Evolutionary conservation across 1,140 invertebrate species (phyloP), one percentile per base, ranked within the genome.

Genomic region (Atta cephalotes): DNA sequence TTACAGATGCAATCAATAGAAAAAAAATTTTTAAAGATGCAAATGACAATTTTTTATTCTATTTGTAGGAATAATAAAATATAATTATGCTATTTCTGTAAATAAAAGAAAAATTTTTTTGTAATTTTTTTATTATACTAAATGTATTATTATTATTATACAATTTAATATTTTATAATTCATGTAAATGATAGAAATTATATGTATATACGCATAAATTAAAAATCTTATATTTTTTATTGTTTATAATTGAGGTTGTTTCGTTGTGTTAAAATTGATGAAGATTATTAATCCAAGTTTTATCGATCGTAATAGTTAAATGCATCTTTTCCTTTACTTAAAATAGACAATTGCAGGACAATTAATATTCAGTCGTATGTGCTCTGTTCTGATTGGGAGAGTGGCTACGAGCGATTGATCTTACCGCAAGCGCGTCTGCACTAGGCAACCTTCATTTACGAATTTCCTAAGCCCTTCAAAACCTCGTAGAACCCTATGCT

Each of bases 381-480:
- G 21, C 4, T 39, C 51, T 28, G 16, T n/a, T 76, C 7, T 28
- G 65, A 60, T 72, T 65, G 35, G 7, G 35, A 51, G 63, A 28
- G 16, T 18, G 60, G 77, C 39, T 70, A 62, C 49, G 56, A 79
- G 35, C 60, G 78, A 89, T 70, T 66, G 87, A 71, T 51, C 63
- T 63, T 60, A 77, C 68, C 87, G 71, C 76, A 76, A 89, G 68
- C 70, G 28, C 49, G 78, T 68, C 78, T 82, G 78, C 49, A 49
- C n/a, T 66, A 71, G 53, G 39, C 81, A 60, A 56, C 35, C 77
- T 60, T 81, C 68, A 71, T 31, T 53, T 77, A 77, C 76, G 84
- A 81, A 88, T 88, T 86, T 65, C 63, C 68, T 39, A 51, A 21
- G 21, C 31, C 56, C 68, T 66, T 79, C 60, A 62, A 62, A 68